Percentiles rank a stretch among this genome's conserved stretches.
phyloP scores from a whole-genome alignment of 2,888 invertebrate species.

The Galerucella nymphaeae region DNA sequence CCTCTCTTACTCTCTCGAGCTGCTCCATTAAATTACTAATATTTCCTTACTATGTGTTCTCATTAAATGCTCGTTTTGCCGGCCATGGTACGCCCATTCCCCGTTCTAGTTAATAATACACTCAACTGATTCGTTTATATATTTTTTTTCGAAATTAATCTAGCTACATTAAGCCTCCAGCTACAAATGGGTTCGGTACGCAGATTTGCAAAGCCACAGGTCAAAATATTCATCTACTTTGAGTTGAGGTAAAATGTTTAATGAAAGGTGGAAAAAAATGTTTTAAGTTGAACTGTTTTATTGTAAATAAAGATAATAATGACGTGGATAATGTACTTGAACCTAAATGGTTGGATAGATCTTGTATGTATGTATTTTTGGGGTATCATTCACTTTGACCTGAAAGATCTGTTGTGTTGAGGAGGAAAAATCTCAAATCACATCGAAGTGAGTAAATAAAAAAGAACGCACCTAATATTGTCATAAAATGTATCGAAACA shows the following conservation, averaged over 20 bases:
- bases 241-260: too few relatives aligned
- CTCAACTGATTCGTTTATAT: constrained; percentile 14
- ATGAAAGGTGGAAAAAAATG: too few relatives aligned
- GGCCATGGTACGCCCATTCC: constrained; percentile 21
- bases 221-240: background rate
- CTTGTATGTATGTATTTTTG: too few relatives aligned
- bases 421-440: too few relatives aligned
- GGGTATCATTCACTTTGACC: too few relatives aligned
- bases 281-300: too few relatives aligned
- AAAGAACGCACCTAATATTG: too few relatives aligned
- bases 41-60: constrained; percentile 32
- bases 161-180: constrained; percentile 19
- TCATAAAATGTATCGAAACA: background rate
- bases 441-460: too few relatives aligned
- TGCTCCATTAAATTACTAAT: constrained; percentile 24
- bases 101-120: constrained; percentile 36
- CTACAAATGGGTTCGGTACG: background rate
- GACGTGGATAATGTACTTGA: too few relatives aligned
- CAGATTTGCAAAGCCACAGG: constrained; percentile 5
- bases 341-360: too few relatives aligned
- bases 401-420: too few relatives aligned
- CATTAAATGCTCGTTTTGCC: constrained; percentile 35
- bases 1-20: background rate
- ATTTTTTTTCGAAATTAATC: constrained; percentile 20
- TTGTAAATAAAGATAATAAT: too few relatives aligned